These are phyloP conservation scores for Lepus oiostolus DNA, from an alignment of 2,797 vertebrate species.

Conservation along the genomic window DNA sequence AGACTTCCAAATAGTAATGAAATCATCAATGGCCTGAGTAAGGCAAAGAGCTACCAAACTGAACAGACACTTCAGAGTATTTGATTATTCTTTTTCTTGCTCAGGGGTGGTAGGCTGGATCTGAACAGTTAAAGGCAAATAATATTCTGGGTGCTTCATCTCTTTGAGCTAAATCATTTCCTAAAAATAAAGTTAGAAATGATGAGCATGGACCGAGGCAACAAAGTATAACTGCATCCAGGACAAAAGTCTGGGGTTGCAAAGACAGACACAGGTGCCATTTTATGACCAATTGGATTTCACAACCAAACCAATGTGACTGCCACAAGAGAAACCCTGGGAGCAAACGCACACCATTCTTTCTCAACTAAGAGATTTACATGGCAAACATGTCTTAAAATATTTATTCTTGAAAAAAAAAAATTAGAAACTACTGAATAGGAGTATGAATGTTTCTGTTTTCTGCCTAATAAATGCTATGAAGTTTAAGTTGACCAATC, in stretches of 20 bases:
- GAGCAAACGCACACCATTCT: constrained; percentile 17
- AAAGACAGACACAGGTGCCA: constrained; percentile 38
- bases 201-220: not conserved
- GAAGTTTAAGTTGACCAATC: constrained; percentile 74
- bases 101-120: constrained; percentile 75
- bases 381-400: constrained; percentile 67
- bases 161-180: constrained; percentile 61
- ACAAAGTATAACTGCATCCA: not conserved
- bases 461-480: constrained; percentile 80
- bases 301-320: not conserved
- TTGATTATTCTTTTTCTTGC: constrained; percentile 82
- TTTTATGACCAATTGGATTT: constrained; percentile 6
- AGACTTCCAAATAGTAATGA: constrained; percentile 79
- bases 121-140: constrained; percentile 67
- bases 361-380: constrained; percentile 73
- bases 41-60: constrained; percentile 74
- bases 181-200: constrained; percentile 2
- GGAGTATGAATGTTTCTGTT: constrained; percentile 70
- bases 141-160: constrained; percentile 57
- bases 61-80: constrained; percentile 75
- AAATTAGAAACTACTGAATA: constrained; percentile 70
- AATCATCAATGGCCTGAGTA: constrained; percentile 78
- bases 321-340: constrained; percentile 7
- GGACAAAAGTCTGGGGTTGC: constrained; percentile 16
- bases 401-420: constrained; percentile 64